Evolutionary conservation across 2,888 invertebrate species (phyloP).

Genomic region (Saturnia pavonia): DNA sequence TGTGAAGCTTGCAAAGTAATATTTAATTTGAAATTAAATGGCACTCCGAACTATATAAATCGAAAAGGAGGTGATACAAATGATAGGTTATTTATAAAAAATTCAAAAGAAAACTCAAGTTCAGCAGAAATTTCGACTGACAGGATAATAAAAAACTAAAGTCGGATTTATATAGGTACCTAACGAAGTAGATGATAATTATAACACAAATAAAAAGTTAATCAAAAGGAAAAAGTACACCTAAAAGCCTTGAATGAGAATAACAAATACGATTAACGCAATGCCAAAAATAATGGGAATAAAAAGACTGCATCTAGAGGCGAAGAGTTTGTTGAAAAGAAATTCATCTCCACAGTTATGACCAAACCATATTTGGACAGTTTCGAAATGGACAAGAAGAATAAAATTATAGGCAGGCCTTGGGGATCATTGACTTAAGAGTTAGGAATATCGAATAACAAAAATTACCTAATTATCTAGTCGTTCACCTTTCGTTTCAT

Average conservation of each 20-base stretch:
- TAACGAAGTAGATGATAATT: background rate
- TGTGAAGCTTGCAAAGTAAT: slow-evolving; percentile 1
- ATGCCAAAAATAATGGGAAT: background rate
- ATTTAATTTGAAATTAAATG: background rate
- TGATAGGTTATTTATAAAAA: background rate
- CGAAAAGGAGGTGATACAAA: background rate
- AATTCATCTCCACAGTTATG: background rate
- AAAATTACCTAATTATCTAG: background rate
- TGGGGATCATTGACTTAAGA: background rate
- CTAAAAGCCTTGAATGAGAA: background rate
- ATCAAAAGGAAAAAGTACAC: background rate
- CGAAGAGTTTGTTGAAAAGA: background rate
- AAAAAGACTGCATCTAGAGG: background rate
- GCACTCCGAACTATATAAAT: background rate
- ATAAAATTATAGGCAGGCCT: background rate
- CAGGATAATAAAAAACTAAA: background rate
- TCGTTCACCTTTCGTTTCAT: background rate
- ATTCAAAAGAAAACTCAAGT: background rate
- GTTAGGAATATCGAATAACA: background rate
- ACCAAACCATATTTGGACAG: background rate
- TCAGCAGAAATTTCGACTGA: background rate
- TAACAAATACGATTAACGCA: background rate
- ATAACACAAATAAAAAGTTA: background rate
- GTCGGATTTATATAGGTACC: background rate
- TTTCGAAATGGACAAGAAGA: background rate